Conservation (phyloP, 2,888 invertebrate species). For the Mesochorus sp. region DNA sequence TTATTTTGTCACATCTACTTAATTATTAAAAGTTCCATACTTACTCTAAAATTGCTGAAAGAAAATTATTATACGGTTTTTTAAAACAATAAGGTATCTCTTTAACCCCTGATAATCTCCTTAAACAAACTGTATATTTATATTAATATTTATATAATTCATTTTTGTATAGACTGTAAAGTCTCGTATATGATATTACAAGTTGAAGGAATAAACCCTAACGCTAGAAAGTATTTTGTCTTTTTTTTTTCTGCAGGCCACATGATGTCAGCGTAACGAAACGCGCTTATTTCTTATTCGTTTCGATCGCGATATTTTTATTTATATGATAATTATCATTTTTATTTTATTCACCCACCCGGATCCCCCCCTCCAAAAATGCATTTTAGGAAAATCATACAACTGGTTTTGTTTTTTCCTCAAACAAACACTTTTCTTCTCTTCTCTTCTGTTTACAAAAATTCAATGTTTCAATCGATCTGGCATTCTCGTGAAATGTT, state of each 20-base stretch:
- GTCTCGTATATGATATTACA: conserved; percentile 47
- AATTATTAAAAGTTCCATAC: no score
- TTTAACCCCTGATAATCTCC: conserved; percentile 29
- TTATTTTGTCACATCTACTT: no score
- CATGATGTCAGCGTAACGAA: conserved; percentile 48
- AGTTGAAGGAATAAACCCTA: conserved; percentile 50
- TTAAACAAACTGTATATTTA: conserved; percentile 35
- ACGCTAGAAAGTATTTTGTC: conserved; percentile 40
- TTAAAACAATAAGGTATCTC: no score
- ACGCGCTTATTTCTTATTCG: conserved; percentile 1
- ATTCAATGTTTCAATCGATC: conserved; percentile 29
- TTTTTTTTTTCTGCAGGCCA: conserved; percentile 45
- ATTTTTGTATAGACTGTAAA: conserved; percentile 34
- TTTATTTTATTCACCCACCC: no score
- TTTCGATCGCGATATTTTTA: conserved; percentile 9
- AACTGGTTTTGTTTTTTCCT: conserved; percentile 11
- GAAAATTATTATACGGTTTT: no score
- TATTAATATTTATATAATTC: conserved; percentile 15
- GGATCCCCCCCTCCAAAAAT: no score
- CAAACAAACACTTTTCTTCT: conserved; percentile 6
- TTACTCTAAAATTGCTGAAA: no score
- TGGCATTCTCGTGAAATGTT: conserved; percentile 34
- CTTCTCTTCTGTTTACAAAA: not conserved
- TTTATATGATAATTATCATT: conserved; percentile 2
- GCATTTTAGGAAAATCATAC: conserved; percentile 7